Percentiles rank a stretch among this genome's conserved stretches.
Conservation (phyloP, 2,113 vertebrate species). For the Catharus minimus region DNA sequence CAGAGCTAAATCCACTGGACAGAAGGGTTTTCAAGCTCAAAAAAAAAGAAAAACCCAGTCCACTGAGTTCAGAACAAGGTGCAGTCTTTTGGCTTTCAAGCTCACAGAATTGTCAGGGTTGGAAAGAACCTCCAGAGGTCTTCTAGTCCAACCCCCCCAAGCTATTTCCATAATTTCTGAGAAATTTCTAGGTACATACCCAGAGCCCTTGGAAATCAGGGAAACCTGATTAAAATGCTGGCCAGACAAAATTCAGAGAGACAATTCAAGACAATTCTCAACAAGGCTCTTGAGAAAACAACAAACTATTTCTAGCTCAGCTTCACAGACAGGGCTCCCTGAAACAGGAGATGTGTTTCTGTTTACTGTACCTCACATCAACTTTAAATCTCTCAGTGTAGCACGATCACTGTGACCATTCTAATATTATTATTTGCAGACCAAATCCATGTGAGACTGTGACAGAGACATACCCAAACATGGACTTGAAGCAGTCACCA, state of each 20-base stretch:
- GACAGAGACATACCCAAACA: background rate
- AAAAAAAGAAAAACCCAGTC: fast-evolving
- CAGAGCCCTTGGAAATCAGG: background rate
- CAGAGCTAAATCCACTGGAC: background rate
- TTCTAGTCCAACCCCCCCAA: too few relatives aligned
- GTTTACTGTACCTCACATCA: background rate
- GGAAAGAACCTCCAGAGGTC: background rate
- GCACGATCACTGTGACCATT: background rate
- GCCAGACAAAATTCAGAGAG: background rate
- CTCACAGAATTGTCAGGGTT: background rate
- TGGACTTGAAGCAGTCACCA: background rate
- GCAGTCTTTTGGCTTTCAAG: background rate
- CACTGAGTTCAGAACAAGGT: background rate
- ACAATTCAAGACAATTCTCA: background rate
- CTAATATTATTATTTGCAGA: background rate
- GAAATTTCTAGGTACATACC: background rate
- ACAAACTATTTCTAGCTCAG: background rate
- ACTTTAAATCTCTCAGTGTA: background rate
- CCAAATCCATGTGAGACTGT: background rate
- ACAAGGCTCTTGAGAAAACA: background rate
- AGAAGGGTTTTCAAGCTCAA: background rate
- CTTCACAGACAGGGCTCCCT: background rate
- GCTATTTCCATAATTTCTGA: background rate
- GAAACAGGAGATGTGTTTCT: background rate
- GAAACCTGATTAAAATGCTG: background rate